Evolutionary conservation across 2,113 vertebrate genomes (phyloP), one percentile per base, ranked within the genome.

Genomic region (Coreoperca whiteheadi): DNA sequence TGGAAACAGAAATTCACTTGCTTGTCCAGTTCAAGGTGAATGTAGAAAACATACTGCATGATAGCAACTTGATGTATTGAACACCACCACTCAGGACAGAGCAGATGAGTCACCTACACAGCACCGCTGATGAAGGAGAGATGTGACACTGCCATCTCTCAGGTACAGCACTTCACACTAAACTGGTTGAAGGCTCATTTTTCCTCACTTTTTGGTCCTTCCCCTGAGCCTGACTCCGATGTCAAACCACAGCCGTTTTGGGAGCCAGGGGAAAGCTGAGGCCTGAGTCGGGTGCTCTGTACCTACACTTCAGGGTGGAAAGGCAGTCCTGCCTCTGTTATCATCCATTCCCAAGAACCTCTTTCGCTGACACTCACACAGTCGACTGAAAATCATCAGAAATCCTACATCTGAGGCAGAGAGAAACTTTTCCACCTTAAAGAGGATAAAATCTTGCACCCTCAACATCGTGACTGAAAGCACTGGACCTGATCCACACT

Each of bases 381-480:
- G 71, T 63, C 65, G 67, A 69, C 69, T 74, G 39, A 66, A 76
- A 79, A 74, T 81, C 66, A 79, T 67, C 50, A 53, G 20, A 83
- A 87, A 87, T 88, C 69, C 69, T 71, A 14, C 43, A 77, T 70
- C 48, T 65, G 48, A 66, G 20, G 72, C 56, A 60, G 66, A 41
- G 57, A 30, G 59, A 88, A 84, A 83, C 74, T 71, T 74, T 87
- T 41, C 37, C 39, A 51, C 51, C 34, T 82, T 67, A 61, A 67
- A 73, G 43, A 84, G 34, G 67, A 77, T 84, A 61, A 61, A 70
- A 86, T 72, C 28, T 14, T 83, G 12, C 67, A 65, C 20, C 37
- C 11, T 53, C 20, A 43, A 48, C 34, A 70, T 37, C 34, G 30
- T 46, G 63, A 69, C 32, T 46, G 51, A 80, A 69, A 60, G 23